Percentiles rank a stretch among this genome's conserved stretches.
These are phyloP conservation scores for Sitophilus oryzae DNA, from an alignment of 1,140 invertebrate genomes.

Conservation along the genomic window DNA sequence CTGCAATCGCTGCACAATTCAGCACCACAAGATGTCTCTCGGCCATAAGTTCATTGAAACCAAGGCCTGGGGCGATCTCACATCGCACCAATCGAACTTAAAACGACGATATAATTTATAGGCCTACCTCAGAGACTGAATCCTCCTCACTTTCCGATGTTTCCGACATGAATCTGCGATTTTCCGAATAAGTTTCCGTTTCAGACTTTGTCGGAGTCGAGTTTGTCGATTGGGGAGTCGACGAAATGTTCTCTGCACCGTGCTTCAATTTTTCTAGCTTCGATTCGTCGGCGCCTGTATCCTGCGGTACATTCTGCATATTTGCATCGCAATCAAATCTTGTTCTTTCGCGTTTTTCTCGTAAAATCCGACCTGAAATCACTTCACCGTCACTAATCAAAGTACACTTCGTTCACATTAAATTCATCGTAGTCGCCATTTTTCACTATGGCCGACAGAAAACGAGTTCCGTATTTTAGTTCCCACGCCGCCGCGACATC, in stretches of 20 bases:
- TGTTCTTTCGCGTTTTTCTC: conserved; percentile 32
- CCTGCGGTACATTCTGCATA: conserved; percentile 84
- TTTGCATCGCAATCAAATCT: conserved; percentile 57
- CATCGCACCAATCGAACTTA: neutral
- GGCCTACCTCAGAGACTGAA: conserved; percentile 81
- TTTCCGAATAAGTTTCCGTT: conserved; percentile 71
- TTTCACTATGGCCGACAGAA: conserved; percentile 41
- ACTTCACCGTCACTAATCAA: conserved; percentile 37
- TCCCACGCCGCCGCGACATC: conserved; percentile 25
- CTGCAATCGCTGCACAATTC: conserved; percentile 29
- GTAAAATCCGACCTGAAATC: conserved; percentile 29
- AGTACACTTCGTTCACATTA: conserved; percentile 40
- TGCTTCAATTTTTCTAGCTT: conserved; percentile 64
- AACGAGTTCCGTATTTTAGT: conserved; percentile 29
- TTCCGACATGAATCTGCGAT: conserved; percentile 79
- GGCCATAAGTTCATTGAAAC: conserved; percentile 43
- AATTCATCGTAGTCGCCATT: conserved; percentile 43
- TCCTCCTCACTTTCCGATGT: conserved; percentile 88
- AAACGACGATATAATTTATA: conserved; percentile 5
- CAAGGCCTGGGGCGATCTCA: conserved; percentile 32
- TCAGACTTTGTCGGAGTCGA: conserved; percentile 68
- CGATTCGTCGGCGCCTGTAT: conserved; percentile 64
- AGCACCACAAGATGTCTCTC: conserved; percentile 45
- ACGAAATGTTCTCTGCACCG: conserved; percentile 54
- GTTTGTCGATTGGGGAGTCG: conserved; percentile 56